These are phyloP conservation scores for Petrolisthes manimaculis DNA, from an alignment of 2,888 invertebrate species.

Conservation along the genomic window DNA sequence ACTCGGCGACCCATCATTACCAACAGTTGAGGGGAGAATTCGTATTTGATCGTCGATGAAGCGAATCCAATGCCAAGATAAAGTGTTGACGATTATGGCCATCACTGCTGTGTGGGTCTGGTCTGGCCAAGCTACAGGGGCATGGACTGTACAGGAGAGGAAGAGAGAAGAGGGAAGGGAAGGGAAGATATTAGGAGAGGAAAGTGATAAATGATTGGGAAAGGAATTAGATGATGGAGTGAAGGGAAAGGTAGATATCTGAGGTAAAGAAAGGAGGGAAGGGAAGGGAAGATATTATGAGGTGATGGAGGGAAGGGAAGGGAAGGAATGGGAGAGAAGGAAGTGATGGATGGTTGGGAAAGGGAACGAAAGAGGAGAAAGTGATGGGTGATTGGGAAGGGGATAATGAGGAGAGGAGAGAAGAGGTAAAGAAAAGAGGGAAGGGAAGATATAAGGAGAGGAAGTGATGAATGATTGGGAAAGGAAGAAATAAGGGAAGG, in stretches of 20 bases:
- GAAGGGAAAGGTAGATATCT: neutral
- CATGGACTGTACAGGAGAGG: neutral
- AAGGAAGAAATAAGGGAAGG: too few species aligned
- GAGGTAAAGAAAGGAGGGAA: neutral
- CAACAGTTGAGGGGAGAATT: neutral
- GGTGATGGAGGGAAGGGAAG: neutral
- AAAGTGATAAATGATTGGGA: neutral
- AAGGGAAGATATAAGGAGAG: too few species aligned
- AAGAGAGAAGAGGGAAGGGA: neutral
- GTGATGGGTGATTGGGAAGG: neutral
- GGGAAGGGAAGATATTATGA: neutral
- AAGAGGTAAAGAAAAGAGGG: too few species aligned
- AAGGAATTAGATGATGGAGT: neutral
- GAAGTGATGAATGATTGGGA: too few species aligned
- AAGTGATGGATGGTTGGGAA: neutral
- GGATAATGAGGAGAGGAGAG: too few species aligned
- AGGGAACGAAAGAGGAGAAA: neutral
- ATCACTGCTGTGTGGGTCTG: neutral
- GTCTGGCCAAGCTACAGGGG: neutral
- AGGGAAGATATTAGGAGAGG: neutral
- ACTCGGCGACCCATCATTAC: neutral
- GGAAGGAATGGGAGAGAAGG: neutral
- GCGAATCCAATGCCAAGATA: neutral
- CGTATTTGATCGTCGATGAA: neutral
- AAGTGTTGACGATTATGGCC: neutral